These are phyloP conservation scores for Protobothrops flavoviridis DNA, from an alignment of 2,113 vertebrate species.

Conservation along the genomic window DNA sequence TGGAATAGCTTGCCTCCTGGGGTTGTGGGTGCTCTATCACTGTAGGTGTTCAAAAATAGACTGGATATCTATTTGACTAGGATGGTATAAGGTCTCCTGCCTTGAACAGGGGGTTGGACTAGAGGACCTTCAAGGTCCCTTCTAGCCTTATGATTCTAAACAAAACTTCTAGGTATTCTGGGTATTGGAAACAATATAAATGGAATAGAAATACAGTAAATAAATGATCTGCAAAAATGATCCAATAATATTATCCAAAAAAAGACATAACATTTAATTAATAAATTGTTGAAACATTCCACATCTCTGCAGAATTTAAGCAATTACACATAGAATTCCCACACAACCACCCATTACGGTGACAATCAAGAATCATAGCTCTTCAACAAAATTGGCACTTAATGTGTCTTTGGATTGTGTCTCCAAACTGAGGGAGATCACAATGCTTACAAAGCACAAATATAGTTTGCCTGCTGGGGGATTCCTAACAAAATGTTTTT, in stretches of 20 bases:
- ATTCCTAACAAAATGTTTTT: not conserved
- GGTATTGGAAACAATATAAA: not conserved
- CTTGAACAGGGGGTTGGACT: not conserved
- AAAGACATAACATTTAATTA: not conserved
- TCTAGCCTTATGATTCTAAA: not conserved
- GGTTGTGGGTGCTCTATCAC: not conserved
- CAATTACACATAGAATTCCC: not conserved
- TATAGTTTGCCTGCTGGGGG: too few relatives aligned
- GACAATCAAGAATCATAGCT: not conserved
- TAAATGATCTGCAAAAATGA: not conserved
- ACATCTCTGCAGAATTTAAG: not conserved
- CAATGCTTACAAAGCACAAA: not conserved
- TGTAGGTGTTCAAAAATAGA: not conserved
- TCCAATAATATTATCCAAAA: not conserved
- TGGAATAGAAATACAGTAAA: not conserved
- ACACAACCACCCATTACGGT: not conserved
- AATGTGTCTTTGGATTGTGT: not conserved
- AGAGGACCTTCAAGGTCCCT: not conserved
- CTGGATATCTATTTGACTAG: not conserved
- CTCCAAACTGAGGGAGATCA: not conserved
- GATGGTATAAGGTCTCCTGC: not conserved
- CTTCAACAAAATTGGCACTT: not conserved
- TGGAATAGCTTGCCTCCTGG: not conserved
- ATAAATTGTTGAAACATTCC: not conserved
- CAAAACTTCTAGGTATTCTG: not conserved